Conservation (phyloP, 2,888 invertebrate species). For the Ceraclea dissimilis region DNA sequence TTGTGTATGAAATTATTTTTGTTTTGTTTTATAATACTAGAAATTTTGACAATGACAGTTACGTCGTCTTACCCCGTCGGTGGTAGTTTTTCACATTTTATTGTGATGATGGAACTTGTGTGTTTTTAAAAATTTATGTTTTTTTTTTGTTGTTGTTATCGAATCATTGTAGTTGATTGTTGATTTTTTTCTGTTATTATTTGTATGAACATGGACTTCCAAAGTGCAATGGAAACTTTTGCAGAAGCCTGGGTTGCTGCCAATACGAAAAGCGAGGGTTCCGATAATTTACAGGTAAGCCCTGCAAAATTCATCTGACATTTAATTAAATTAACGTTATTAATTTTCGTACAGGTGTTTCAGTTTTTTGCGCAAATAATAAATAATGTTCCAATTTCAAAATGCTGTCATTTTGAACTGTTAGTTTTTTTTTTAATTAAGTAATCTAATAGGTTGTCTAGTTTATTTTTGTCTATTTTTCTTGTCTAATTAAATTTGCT, state of each 20-base stretch:
- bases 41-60: conserved; percentile 6
- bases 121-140: not conserved
- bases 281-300: conserved; percentile 61
- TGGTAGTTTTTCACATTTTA: conserved; percentile 1
- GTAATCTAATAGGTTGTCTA: too few species aligned
- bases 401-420: too few species aligned
- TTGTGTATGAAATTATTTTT: too few species aligned
- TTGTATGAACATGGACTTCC: conserved; percentile 75
- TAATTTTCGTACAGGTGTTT: too few species aligned
- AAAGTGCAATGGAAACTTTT: conserved; percentile 97
- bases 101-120: conserved; percentile 4
- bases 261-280: conserved; percentile 60
- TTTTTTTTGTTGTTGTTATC: not conserved
- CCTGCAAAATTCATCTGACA: too few species aligned
- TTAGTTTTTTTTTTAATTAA: too few species aligned
- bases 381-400: too few species aligned
- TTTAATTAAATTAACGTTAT: too few species aligned
- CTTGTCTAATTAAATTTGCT: too few species aligned
- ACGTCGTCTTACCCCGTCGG: conserved; percentile 3
- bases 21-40: not conserved
- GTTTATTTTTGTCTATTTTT: too few species aligned
- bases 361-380: too few species aligned
- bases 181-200: not conserved
- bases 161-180: not conserved
- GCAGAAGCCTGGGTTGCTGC: conserved; percentile 97